A percentile compares a stretch with the other conserved stretches of the same genome.
Conservation (phyloP, 64 coral and sea anemone genomes). For the Anthopleura sola region DNA sequence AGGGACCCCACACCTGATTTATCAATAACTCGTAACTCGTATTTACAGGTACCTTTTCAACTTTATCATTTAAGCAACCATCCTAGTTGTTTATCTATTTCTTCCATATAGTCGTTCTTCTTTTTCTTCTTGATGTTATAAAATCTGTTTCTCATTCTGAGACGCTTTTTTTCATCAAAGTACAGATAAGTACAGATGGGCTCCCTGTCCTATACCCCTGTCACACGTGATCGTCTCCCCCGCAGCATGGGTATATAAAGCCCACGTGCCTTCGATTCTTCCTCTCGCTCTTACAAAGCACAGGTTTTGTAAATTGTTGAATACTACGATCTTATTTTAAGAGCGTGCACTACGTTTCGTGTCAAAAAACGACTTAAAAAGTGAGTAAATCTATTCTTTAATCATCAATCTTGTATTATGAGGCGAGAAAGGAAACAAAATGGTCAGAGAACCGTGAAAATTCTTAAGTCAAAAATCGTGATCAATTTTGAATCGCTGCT, state of each 20-base stretch:
- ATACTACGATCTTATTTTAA: conserved; percentile 23
- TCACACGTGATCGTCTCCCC: conserved; percentile 17
- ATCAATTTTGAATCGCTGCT: background rate
- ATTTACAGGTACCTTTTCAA: too few species aligned
- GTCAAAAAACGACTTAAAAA: conserved; percentile 99
- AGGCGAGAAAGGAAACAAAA: background rate
- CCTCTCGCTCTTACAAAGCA: conserved; percentile 57
- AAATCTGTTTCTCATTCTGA: too few species aligned
- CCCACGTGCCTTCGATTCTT: conserved; percentile 39
- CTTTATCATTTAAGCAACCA: background rate
- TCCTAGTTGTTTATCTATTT: background rate
- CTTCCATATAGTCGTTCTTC: too few species aligned
- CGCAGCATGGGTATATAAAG: conserved; percentile 27
- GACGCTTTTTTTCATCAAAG: background rate
- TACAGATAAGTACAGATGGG: background rate
- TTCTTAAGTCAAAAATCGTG: background rate
- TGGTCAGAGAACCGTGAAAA: background rate
- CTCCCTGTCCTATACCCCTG: conserved; percentile 13
- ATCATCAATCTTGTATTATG: background rate
- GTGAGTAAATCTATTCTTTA: conserved; percentile 44
- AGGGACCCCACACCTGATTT: conserved; percentile 9
- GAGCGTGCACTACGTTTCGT: conserved; percentile 99
- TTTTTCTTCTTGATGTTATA: too few species aligned
- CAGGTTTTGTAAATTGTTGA: background rate
- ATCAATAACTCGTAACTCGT: too few species aligned